Percentiles rank a stretch among this genome's conserved stretches.
phyloP scores from a whole-genome alignment of 2,113 vertebrate species.

The Nanorana parkeri region DNA sequence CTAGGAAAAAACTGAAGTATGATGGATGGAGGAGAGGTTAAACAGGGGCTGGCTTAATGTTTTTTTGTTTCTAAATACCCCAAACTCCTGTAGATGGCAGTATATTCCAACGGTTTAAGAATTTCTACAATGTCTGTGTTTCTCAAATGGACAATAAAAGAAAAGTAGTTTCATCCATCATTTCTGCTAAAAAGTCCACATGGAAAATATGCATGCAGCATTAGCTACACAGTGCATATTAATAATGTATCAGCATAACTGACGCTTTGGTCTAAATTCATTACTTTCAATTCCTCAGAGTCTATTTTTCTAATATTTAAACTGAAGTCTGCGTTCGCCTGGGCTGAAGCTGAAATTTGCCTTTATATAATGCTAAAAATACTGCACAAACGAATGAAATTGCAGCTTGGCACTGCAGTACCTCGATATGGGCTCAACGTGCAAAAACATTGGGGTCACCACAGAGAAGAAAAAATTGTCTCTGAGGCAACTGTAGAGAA shows the following conservation, averaged over 20 bases:
- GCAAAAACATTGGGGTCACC: too few species aligned
- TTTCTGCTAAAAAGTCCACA: slow-evolving; percentile 34
- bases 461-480: too few species aligned
- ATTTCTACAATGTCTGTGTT: too few species aligned
- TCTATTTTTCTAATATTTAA: slow-evolving; percentile 25
- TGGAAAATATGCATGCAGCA: slow-evolving; percentile 12
- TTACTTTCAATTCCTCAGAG: slow-evolving; percentile 29
- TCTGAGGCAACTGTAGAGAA: too few species aligned
- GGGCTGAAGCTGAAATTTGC: slow-evolving; percentile 1
- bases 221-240: background rate
- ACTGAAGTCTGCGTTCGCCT: slow-evolving; percentile 7
- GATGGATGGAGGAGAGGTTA: too few species aligned
- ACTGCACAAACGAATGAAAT: background rate
- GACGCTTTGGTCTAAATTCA: slow-evolving; percentile 14
- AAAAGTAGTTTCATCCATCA: slow-evolving; percentile 2
- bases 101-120: too few species aligned
- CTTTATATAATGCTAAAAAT: slow-evolving; percentile 10
- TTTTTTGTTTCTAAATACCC: too few species aligned
- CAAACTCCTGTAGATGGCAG: too few species aligned
- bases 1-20: too few species aligned
- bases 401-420: background rate
- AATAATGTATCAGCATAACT: slow-evolving; percentile 41
- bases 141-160: too few species aligned
- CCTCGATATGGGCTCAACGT: too few species aligned
- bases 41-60: too few species aligned